These are phyloP conservation scores for Rhynchotus rufescens DNA, from an alignment of 2,797 vertebrate genomes.

Conservation along the genomic window DNA sequence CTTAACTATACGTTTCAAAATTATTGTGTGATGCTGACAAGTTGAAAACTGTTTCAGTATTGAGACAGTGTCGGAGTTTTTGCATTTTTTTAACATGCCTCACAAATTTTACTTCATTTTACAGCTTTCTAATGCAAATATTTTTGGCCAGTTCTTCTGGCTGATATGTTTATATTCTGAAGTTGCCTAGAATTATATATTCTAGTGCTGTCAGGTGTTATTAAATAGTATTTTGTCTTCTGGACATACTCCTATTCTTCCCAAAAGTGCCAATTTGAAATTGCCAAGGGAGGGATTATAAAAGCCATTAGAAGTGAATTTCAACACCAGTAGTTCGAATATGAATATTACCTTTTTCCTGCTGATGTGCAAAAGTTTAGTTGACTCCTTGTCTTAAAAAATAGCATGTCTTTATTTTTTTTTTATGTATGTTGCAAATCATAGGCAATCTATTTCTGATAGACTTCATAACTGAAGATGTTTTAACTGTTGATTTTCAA, in stretches of 20 bases:
- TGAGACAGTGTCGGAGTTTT: background rate
- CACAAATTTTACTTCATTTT: background rate
- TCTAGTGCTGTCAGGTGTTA: background rate
- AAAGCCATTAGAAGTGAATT: background rate
- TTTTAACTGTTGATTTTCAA: background rate
- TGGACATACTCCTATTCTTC: background rate
- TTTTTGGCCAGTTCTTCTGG: background rate
- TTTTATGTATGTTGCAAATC: background rate
- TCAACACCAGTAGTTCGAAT: background rate
- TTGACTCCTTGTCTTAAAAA: background rate
- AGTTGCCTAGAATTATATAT: background rate
- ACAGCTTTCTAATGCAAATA: background rate
- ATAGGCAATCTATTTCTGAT: background rate
- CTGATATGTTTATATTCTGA: background rate
- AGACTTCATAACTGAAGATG: background rate
- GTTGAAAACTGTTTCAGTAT: background rate
- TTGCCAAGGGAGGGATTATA: background rate
- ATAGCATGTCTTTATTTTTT: background rate
- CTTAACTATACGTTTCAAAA: background rate
- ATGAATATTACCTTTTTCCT: background rate
- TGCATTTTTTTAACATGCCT: background rate
- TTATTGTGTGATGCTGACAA: background rate
- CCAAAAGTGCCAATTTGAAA: slow-evolving; percentile 15
- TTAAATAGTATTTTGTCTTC: slow-evolving; percentile 20
- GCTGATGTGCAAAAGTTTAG: background rate